Percentiles rank a stretch among this genome's conserved stretches.
phyloP scores from a whole-genome alignment of 2,888 invertebrate genomes.

The Lampropteryx suffumata region DNA sequence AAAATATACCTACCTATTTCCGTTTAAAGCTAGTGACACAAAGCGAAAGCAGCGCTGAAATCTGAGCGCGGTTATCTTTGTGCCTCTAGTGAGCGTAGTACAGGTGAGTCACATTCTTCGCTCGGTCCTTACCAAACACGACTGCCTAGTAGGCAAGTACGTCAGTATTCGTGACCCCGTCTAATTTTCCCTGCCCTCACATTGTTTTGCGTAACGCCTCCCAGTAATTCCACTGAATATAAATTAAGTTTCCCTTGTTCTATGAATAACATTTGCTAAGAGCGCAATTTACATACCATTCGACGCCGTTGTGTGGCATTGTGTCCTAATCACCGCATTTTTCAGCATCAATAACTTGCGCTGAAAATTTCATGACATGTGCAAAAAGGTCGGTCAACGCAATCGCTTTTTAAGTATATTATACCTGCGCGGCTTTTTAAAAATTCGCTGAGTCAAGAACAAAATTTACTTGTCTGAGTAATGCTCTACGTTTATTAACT shows the following conservation, averaged over 20 bases:
- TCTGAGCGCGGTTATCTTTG: slow-evolving; percentile 40
- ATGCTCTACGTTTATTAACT: slow-evolving; percentile 64
- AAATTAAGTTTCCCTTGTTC: slow-evolving; percentile 68
- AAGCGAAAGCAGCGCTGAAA: slow-evolving; percentile 40
- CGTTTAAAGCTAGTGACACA: slow-evolving; percentile 44
- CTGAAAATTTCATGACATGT: slow-evolving; percentile 16
- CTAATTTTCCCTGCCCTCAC: slow-evolving; percentile 52
- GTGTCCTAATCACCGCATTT: slow-evolving; percentile 43
- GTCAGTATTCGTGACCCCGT: slow-evolving; percentile 49
- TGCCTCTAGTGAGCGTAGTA: slow-evolving; percentile 11
- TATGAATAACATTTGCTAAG: slow-evolving; percentile 72
- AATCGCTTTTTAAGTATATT: slow-evolving; percentile 27
- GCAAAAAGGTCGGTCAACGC: slow-evolving; percentile 19
- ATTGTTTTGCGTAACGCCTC: slow-evolving; percentile 57
- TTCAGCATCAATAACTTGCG: slow-evolving; percentile 31
- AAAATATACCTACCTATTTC: slow-evolving; percentile 9
- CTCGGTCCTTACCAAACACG: slow-evolving; percentile 9
- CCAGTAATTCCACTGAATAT: slow-evolving; percentile 68
- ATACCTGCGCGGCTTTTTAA: slow-evolving; percentile 24
- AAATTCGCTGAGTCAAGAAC: slow-evolving; percentile 39
- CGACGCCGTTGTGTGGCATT: slow-evolving; percentile 47
- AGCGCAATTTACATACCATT: slow-evolving; percentile 65
- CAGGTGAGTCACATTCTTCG: slow-evolving; percentile 36
- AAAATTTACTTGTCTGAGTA: slow-evolving; percentile 60
- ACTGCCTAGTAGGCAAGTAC: slow-evolving; percentile 20